Evolutionary conservation across 2,888 invertebrate genomes (phyloP), one percentile per base, ranked within the genome.

Genomic region (Dichetophora obliterata): DNA sequence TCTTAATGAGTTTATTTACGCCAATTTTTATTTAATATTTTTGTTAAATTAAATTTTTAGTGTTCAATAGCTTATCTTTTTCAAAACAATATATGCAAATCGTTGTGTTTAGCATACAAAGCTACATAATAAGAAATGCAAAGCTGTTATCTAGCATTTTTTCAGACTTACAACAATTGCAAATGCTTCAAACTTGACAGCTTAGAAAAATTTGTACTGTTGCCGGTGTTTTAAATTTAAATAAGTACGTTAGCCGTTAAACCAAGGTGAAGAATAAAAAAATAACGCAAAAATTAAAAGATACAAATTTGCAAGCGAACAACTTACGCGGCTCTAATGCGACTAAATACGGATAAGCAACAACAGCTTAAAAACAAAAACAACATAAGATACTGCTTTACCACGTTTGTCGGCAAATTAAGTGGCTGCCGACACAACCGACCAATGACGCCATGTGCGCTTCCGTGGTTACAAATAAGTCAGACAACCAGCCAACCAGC

Each of bases 381-480:
- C 63, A 27, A 63, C 50, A 63, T 61, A 16, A 68, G 14, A 14
- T 19, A 27, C 22, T 65, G 65, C 34, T 65, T 65, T 27, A 65
- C 37, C 52, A 31, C 70, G 57, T 73, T 73, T 73, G 65, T 63
- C 73, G 73, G 73, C 65, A 24, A 71, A 73, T 73, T 48, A 50
- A 73, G 63, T 63, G 19, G 50, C 50, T 34, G 63, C 50, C 50
- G 61, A 71, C 57, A 57, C 59, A 22, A 43, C 24, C 71, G 71
- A 73, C 72, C 61, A 73, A 73, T 73, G 59, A 73, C 50, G 61
- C 61, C 48, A 65, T 31, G 50, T 52, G 52, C 27, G 57, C 57
- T 75, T 54, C 54, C 68, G 66, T 37, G 73, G 50, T 50, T 43
- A 63, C 61, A 73, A 59, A 43, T 70, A 34, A 54, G 27, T 70